A percentile compares a stretch with the other conserved stretches of the same genome.
Evolutionary conservation across 2,888 invertebrate genomes (phyloP).

Genomic region (Oscheius sp.): DNA sequence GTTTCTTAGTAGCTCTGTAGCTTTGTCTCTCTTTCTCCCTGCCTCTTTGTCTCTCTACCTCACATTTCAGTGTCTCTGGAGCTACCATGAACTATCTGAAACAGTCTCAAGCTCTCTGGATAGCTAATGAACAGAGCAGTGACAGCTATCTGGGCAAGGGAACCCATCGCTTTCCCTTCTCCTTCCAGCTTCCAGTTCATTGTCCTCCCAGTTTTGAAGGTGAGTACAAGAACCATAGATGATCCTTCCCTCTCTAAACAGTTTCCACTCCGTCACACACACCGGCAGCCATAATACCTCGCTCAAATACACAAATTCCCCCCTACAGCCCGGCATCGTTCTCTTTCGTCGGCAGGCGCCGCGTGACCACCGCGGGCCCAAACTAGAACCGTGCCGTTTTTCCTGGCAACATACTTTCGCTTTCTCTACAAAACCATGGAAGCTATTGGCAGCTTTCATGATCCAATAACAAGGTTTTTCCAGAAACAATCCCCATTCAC

Average conservation of each 20-base stretch:
- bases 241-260: no score
- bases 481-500: no score
- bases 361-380: no score
- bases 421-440: background rate
- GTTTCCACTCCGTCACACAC: no score
- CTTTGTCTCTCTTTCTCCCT: background rate
- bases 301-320: no score
- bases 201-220: constrained; percentile 40
- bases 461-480: background rate
- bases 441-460: background rate
- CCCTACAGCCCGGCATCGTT: no score
- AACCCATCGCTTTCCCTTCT: constrained; percentile 28
- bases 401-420: background rate
- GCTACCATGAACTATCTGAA: background rate
- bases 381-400: background rate
- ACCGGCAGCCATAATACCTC: no score
- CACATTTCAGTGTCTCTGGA: constrained; percentile 1
- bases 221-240: background rate
- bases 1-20: no score
- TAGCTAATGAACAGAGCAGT: background rate
- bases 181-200: constrained; percentile 16
- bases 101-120: background rate
- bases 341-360: no score
- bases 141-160: constrained; percentile 7
- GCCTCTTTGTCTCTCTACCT: background rate